phyloP scores from a whole-genome alignment of 2,888 invertebrate genomes.

The Melanchra persicariae region DNA sequence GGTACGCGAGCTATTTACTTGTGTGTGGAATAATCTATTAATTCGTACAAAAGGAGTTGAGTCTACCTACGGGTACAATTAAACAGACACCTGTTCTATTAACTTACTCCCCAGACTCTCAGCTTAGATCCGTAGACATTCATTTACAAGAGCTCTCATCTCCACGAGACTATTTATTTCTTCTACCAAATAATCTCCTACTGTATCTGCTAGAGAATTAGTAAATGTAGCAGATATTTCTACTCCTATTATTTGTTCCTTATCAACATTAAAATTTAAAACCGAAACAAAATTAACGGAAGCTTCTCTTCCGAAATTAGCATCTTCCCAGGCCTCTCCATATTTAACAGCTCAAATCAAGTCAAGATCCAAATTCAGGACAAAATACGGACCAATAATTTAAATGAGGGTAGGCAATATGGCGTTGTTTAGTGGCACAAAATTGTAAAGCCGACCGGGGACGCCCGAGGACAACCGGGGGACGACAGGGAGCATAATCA shows the following conservation, averaged over 20 bases:
- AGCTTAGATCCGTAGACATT: conserved; percentile 45
- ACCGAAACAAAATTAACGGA: conserved; percentile 33
- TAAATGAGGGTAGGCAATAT: conserved; percentile 73
- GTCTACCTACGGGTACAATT: conserved; percentile 51
- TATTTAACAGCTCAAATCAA: conserved; percentile 62
- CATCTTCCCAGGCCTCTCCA: conserved; percentile 44
- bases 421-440: conserved; percentile 68
- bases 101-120: conserved; percentile 37
- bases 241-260: neutral
- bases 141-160: conserved; percentile 30
- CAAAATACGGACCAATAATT: conserved; percentile 73
- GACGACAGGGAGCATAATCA: conserved; percentile 61
- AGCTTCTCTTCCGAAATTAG: conserved; percentile 49
- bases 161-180: conserved; percentile 30
- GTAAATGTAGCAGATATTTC: neutral
- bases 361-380: conserved; percentile 64
- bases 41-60: conserved; percentile 51
- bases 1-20: conserved; percentile 40
- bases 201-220: neutral
- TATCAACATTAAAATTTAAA: conserved; percentile 33
- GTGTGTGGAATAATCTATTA: conserved; percentile 61
- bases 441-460: conserved; percentile 66
- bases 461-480: conserved; percentile 42
- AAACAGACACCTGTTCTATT: conserved; percentile 57
- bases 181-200: conserved; percentile 3